phyloP scores from a whole-genome alignment of 2,888 invertebrate species.

The Coelinius sp. region DNA sequence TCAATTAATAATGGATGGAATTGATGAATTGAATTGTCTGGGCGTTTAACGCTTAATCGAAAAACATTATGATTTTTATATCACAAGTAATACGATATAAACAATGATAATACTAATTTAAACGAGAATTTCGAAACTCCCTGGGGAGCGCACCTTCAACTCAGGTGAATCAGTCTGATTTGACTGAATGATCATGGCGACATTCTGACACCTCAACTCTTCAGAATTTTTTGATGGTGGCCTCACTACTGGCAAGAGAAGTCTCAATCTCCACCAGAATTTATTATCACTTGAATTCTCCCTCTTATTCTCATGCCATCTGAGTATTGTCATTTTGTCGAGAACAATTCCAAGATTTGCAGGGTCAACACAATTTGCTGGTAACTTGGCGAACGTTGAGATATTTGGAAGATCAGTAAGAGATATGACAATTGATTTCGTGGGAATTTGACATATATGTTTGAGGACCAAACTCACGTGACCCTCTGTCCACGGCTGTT shows the following conservation, averaged over 20 bases:
- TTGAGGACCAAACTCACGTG: constrained; percentile 70
- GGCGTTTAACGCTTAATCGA: not conserved
- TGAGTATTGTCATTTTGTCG: constrained; percentile 58
- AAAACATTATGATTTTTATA: constrained; percentile 13
- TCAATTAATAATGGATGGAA: constrained; percentile 1
- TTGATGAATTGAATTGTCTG: constrained; percentile 11
- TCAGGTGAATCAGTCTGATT: constrained; percentile 58
- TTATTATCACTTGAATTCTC: constrained; percentile 71
- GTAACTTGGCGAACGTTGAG: constrained; percentile 67
- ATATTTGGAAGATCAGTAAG: constrained; percentile 69
- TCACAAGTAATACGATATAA: constrained; percentile 40
- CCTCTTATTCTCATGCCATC: constrained; percentile 49
- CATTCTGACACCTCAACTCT: constrained; percentile 59
- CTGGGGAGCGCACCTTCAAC: constrained; percentile 65
- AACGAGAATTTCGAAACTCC: constrained; percentile 69
- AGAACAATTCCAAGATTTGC: constrained; percentile 64
- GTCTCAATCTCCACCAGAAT: constrained; percentile 79
- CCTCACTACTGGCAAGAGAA: constrained; percentile 75
- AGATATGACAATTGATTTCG: constrained; percentile 66
- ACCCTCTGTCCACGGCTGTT: constrained; percentile 71
- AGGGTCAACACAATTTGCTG: constrained; percentile 72
- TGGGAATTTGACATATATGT: constrained; percentile 68
- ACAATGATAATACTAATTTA: constrained; percentile 53
- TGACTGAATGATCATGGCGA: constrained; percentile 67
- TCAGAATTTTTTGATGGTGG: constrained; percentile 41